phyloP scores from a whole-genome alignment of 1,140 invertebrate species.

The Meloidogyne chitwoodi region DNA sequence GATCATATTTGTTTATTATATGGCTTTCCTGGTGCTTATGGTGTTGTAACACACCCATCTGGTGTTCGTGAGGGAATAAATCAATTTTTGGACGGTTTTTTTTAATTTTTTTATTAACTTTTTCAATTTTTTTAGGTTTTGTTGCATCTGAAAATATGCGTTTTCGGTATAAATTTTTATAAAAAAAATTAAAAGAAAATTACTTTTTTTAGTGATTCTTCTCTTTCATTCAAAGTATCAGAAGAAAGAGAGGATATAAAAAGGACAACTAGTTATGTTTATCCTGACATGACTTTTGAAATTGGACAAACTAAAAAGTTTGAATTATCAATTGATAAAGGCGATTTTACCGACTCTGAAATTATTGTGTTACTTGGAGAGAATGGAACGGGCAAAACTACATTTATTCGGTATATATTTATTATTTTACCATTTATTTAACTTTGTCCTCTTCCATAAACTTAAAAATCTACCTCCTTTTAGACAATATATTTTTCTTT shows the following conservation, averaged over 20 bases:
- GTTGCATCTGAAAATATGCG: conserved; percentile 98
- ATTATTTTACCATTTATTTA: no score
- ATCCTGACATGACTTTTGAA: conserved; percentile 72
- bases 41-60: conserved; percentile 99
- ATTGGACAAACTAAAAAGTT: conserved; percentile 64
- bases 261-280: conserved; percentile 89
- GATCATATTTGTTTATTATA: conserved; percentile 99
- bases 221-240: conserved; percentile 77
- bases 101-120: no score
- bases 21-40: conserved; percentile 95
- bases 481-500: neutral
- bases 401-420: conserved; percentile 73
- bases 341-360: conserved; percentile 98
- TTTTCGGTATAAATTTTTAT: conserved; percentile 78
- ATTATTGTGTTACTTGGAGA: conserved; percentile 96
- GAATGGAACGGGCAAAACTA: conserved; percentile 99
- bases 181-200: neutral
- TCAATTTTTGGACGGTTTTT: conserved; percentile 81
- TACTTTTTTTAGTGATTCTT: conserved; percentile 47
- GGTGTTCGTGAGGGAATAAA: conserved; percentile 98
- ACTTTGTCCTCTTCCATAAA: no score
- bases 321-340: conserved; percentile 74
- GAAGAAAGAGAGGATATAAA: conserved; percentile 96
- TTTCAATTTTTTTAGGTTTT: conserved; percentile 71
- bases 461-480: no score